A percentile compares a stretch with the other conserved stretches of the same genome.
phyloP scores from a whole-genome alignment of 2,797 vertebrate species.

The Carapus acus region DNA sequence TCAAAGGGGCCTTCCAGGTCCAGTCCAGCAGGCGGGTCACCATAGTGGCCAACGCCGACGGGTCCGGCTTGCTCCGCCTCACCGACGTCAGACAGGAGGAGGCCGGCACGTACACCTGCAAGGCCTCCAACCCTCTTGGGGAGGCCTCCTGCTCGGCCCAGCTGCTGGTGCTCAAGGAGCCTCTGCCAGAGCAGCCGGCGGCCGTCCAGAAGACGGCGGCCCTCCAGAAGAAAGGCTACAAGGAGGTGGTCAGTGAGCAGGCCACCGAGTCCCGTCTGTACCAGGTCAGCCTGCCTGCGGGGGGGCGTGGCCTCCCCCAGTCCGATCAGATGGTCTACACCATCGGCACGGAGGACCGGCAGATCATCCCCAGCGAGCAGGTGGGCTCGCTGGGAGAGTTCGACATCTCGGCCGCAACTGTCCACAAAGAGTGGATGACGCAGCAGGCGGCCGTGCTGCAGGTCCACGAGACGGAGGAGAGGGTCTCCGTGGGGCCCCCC shows the following conservation, averaged over 20 bases:
- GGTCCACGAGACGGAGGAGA: slow-evolving; percentile 70
- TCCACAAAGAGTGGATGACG: slow-evolving; percentile 71
- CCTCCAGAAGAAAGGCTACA: slow-evolving; percentile 71
- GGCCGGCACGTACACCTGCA: slow-evolving; percentile 78
- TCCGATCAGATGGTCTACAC: slow-evolving; percentile 77
- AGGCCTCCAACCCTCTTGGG: slow-evolving; percentile 76
- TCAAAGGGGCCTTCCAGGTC: slow-evolving; percentile 74
- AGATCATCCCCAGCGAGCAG: slow-evolving; percentile 72
- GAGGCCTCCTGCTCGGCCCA: slow-evolving; percentile 78
- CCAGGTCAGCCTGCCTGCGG: slow-evolving; percentile 76
- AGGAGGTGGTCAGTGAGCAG: slow-evolving; percentile 70
- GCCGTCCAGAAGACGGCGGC: slow-evolving; percentile 52
- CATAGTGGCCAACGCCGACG: slow-evolving; percentile 71
- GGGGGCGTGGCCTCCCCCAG: slow-evolving; percentile 61
- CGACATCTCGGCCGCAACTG: slow-evolving; percentile 67
- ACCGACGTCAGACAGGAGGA: slow-evolving; percentile 72
- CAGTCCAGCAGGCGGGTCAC: slow-evolving; percentile 63
- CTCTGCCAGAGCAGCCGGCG: slow-evolving; percentile 55
- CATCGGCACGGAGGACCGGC: slow-evolving; percentile 77
- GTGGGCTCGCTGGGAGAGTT: slow-evolving; percentile 65
- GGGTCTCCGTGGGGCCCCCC: slow-evolving; percentile 56
- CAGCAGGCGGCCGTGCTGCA: slow-evolving; percentile 74
- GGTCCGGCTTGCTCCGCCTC: slow-evolving; percentile 78
- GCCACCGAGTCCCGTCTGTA: slow-evolving; percentile 77
- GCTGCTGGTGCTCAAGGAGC: slow-evolving; percentile 74